Evolutionary conservation across 2,888 invertebrate genomes (phyloP).

Genomic region (Microplitis manilae): DNA sequence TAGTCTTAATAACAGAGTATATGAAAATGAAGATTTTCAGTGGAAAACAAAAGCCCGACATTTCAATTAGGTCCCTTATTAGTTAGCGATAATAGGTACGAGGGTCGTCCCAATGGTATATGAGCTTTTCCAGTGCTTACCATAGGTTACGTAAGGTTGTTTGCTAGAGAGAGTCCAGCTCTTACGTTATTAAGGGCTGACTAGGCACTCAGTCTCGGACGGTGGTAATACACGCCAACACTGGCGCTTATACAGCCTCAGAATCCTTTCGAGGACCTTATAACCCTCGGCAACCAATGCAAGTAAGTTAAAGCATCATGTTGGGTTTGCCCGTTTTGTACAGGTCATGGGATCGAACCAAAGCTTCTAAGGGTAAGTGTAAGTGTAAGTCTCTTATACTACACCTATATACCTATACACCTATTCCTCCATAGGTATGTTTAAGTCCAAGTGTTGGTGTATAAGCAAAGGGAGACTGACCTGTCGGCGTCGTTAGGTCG

Average conservation of each 20-base stretch:
- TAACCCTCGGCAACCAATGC: constrained; percentile 35
- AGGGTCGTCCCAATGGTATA: constrained; percentile 38
- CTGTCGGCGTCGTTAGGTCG: constrained; percentile 63
- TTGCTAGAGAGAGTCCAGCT: constrained; percentile 67
- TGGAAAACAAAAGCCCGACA: constrained; percentile 62
- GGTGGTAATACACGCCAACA: constrained; percentile 6
- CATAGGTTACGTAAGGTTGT: constrained; percentile 65
- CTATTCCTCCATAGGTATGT: constrained; percentile 8
- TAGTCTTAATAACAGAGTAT: too few species aligned
- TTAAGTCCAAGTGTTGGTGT: constrained; percentile 3
- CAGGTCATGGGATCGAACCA: constrained; percentile 44
- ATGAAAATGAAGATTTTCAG: constrained; percentile 13
- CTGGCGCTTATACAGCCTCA: constrained; percentile 42
- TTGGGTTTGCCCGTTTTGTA: background rate
- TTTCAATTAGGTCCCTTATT: constrained; percentile 71
- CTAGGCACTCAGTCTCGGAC: constrained; percentile 63
- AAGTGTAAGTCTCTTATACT: constrained; percentile 11
- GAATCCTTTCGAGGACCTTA: constrained; percentile 46
- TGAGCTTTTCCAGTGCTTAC: constrained; percentile 67
- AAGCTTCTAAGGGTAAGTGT: constrained; percentile 42
- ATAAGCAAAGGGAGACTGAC: constrained; percentile 49
- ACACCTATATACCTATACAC: background rate
- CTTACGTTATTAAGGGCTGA: constrained; percentile 71
- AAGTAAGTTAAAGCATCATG: constrained; percentile 29
- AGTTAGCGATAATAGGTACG: constrained; percentile 69